Conservation (phyloP, 2,888 invertebrate species). For the Eremobia ochroleuca region DNA sequence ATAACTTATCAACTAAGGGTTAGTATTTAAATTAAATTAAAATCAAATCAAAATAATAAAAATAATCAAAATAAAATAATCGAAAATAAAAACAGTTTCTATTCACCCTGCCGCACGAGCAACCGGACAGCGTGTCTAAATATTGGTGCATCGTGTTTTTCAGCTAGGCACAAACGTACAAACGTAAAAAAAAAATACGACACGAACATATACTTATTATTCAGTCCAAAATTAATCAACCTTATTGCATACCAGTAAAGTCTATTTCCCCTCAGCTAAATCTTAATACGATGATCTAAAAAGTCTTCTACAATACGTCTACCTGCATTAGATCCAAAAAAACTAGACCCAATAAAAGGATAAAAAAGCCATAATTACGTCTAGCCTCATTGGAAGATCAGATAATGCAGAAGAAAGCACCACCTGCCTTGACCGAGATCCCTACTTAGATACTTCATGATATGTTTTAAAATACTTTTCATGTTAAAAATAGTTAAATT, state of each 20-base stretch:
- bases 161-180: too few species aligned
- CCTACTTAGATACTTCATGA: conserved; percentile 59
- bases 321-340: conserved; percentile 15
- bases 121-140: too few species aligned
- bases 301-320: conserved; percentile 1
- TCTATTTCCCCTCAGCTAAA: not conserved
- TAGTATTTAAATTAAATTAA: too few species aligned
- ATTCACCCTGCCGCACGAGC: too few species aligned
- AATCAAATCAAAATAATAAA: too few species aligned
- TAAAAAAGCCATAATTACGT: conserved; percentile 32
- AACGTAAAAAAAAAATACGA: too few species aligned
- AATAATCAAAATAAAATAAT: too few species aligned
- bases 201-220: too few species aligned
- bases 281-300: too few species aligned
- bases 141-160: too few species aligned
- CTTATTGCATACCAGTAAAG: not conserved
- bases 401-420: conserved; percentile 62
- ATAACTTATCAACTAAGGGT: too few species aligned
- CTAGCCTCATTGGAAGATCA: conserved; percentile 44
- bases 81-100: too few species aligned
- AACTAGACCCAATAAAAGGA: conserved; percentile 14
- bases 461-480: conserved; percentile 53
- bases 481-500: conserved; percentile 58
- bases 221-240: not conserved
- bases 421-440: conserved; percentile 63